A percentile compares a stretch with the other conserved stretches of the same genome.
Conservation (phyloP, 2,797 vertebrate genomes). For the Leptatherina wallacei region DNA sequence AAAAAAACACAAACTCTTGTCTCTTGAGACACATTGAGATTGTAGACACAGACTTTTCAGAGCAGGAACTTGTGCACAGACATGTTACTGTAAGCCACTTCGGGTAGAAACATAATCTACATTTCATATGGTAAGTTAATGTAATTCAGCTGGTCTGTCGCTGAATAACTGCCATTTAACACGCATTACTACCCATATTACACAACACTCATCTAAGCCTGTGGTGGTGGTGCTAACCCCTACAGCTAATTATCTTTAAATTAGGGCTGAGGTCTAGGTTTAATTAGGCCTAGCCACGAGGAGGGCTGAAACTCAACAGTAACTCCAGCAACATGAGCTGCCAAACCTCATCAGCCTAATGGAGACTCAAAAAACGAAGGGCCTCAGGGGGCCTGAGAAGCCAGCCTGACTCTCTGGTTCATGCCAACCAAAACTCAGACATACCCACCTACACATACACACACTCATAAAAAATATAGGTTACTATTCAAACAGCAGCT, state of each 20-base stretch:
- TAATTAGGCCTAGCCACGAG: conserved; percentile 81
- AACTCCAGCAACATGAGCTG: conserved; percentile 79
- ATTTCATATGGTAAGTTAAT: conserved; percentile 41
- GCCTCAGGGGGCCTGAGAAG: conserved; percentile 72
- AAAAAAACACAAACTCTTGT: conserved; percentile 29
- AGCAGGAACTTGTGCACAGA: conserved; percentile 16
- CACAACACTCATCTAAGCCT: conserved; percentile 39
- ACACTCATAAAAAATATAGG: not conserved
- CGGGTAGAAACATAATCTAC: conserved; percentile 38
- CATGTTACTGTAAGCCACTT: conserved; percentile 16
- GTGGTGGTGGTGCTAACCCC: conserved; percentile 60
- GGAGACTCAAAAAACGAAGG: conserved; percentile 76
- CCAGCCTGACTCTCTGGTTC: conserved; percentile 57
- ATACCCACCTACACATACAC: conserved; percentile 10
- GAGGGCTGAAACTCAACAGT: conserved; percentile 70
- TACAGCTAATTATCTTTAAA: conserved; percentile 78
- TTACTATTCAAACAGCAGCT: conserved; percentile 11
- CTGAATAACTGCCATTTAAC: conserved; percentile 55
- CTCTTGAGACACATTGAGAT: not conserved
- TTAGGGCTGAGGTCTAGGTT: conserved; percentile 78
- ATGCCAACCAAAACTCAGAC: conserved; percentile 35
- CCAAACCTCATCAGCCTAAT: conserved; percentile 86
- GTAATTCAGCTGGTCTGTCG: conserved; percentile 39
- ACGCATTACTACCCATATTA: conserved; percentile 50
- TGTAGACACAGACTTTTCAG: conserved; percentile 3